These are phyloP conservation scores for Apotomis betuletana DNA, from an alignment of 2,888 invertebrate genomes.

Conservation along the genomic window DNA sequence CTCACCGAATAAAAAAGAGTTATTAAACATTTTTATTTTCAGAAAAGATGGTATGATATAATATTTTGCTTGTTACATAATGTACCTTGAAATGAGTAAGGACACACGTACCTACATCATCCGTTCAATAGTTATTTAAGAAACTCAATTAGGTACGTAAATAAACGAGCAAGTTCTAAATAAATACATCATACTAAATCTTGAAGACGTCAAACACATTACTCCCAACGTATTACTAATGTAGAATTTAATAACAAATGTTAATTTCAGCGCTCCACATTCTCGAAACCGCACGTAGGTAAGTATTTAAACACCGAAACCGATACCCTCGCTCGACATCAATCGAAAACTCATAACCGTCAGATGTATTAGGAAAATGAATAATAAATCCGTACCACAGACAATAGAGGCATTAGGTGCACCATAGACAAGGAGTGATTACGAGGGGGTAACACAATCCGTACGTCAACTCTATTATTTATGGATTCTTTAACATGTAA, in stretches of 20 bases:
- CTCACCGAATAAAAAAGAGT: no score
- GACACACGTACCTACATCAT: no score
- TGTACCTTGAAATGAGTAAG: no score
- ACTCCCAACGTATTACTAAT: no score
- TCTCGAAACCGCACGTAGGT: neutral
- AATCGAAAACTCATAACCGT: constrained; percentile 72
- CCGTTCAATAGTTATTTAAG: no score
- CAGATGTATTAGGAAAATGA: constrained; percentile 79
- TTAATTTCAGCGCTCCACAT: constrained; percentile 1
- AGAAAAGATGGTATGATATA: no score
- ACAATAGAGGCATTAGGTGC: constrained; percentile 80
- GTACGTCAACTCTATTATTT: constrained; percentile 83
- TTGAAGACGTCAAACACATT: no score
- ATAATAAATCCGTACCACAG: constrained; percentile 80
- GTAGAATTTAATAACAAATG: neutral
- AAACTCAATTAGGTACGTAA: no score
- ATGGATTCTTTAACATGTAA: constrained; percentile 84
- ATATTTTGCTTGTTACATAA: no score
- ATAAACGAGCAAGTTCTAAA: no score
- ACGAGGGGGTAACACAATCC: constrained; percentile 74
- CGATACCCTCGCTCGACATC: constrained; percentile 50
- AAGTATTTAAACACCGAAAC: constrained; percentile 48
- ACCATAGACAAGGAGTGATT: constrained; percentile 74
- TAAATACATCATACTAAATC: no score
- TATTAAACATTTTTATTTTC: no score